Conservation (phyloP, 2,888 invertebrate genomes). For the Merodon equestris region DNA sequence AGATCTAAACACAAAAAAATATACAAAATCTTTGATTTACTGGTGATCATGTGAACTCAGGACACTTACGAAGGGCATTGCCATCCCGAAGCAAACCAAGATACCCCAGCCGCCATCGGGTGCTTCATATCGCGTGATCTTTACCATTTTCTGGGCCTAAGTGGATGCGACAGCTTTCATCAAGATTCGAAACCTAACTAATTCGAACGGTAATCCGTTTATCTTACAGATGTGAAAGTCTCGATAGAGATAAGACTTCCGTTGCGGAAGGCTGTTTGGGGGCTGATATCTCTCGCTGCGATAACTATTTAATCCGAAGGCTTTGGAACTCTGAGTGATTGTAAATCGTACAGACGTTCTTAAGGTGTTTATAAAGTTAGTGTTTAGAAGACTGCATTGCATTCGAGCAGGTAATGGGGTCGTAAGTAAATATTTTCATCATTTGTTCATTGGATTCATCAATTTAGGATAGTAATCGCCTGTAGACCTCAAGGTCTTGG, state of each 20-base stretch:
- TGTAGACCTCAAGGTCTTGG: too few relatives aligned
- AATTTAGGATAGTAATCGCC: too few relatives aligned
- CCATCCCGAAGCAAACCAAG: slow-evolving; percentile 85
- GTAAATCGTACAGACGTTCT: slow-evolving; percentile 18
- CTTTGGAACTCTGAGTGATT: slow-evolving; percentile 10
- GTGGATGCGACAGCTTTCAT: background rate
- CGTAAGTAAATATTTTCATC: slow-evolving; percentile 21
- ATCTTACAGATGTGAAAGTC: slow-evolving; percentile 15
- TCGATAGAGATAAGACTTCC: slow-evolving; percentile 27
- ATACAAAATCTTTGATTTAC: background rate
- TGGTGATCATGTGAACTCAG: slow-evolving; percentile 1
- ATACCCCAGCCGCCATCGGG: slow-evolving; percentile 92
- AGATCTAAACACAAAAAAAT: slow-evolving; percentile 80
- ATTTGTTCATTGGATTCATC: too few relatives aligned
- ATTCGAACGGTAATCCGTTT: background rate
- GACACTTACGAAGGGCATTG: slow-evolving; percentile 86
- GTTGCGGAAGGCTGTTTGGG: slow-evolving; percentile 24
- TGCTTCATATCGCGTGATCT: slow-evolving; percentile 74
- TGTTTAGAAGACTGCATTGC: too few relatives aligned
- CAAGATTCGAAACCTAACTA: slow-evolving; percentile 9
- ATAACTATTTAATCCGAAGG: slow-evolving; percentile 34
- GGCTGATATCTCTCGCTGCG: slow-evolving; percentile 18
- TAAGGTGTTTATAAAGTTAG: background rate
- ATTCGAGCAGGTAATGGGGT: background rate
- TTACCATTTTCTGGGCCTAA: slow-evolving; percentile 26